Evolutionary conservation across 2,113 vertebrate species (phyloP).

Genomic region (Platycercus adscitus): DNA sequence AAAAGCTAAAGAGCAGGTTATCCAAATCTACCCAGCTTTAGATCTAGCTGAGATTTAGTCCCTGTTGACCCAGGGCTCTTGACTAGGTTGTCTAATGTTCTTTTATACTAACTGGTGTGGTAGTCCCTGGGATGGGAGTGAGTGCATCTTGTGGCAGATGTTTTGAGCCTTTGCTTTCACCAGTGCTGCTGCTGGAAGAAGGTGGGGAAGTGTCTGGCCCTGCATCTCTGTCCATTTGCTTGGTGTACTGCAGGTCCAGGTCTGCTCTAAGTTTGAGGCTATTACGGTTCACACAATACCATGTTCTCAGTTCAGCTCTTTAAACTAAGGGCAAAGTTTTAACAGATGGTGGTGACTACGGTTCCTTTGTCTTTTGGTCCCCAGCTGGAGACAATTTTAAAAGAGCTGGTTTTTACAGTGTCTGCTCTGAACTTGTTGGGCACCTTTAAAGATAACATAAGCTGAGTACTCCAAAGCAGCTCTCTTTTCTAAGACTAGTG

Average conservation of each 20-base stretch:
- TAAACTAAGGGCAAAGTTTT: background rate
- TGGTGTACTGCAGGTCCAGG: background rate
- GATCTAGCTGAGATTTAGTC: background rate
- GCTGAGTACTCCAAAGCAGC: background rate
- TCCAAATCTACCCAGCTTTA: background rate
- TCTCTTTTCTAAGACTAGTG: background rate
- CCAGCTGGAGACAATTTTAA: background rate
- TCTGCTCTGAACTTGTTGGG: background rate
- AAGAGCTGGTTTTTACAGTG: background rate
- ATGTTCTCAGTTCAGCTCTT: background rate
- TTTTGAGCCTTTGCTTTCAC: background rate
- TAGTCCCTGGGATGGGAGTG: accelerated
- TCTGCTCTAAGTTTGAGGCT: background rate
- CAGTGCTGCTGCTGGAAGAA: background rate
- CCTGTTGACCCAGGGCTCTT: background rate
- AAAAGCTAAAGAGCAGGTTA: background rate
- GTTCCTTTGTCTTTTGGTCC: background rate
- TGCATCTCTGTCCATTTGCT: background rate
- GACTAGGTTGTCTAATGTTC: background rate
- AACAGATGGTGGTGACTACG: background rate
- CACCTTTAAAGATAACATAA: background rate
- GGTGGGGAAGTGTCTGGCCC: background rate
- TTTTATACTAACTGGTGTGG: background rate
- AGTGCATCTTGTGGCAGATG: background rate
- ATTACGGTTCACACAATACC: background rate